Base-by-base conservation (phyloP, 2,797 vertebrate species). In the Rhinichthys osculus region DNA sequence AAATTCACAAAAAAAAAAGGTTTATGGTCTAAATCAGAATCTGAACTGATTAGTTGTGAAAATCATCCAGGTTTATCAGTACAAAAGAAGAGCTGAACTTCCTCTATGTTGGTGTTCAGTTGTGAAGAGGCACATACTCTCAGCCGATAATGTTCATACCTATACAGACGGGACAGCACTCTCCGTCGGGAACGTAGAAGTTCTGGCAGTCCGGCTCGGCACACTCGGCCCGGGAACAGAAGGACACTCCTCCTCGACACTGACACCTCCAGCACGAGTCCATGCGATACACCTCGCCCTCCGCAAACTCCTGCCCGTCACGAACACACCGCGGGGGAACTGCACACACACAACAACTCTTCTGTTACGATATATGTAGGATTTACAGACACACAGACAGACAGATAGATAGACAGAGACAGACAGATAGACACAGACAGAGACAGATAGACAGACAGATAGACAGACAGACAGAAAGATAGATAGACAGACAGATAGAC, bases 161-260 rank as follows among this genome's bases (percentile, higher is more conserved):
- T 93, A 94, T 93, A 90, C 96, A 96, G 88, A 96, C 93, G 0
- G 96, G 95, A 87, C 96, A 96, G 88, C 96, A 96, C 89, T 96
- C 96, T 62, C 95, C 95, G 82, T 96, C 95, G 2, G 96, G 96
- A 89, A 95, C 90, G 91, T 96, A 96, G 90, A 94, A 95, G 94
- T 94, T 96, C 78, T 96, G 93, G 85, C 96, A 96, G 89, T 95
- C 93, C 73, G 95, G 93, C 88, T 95, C 92, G 0, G 94, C 95
- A 17, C 96, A 96, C 86, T 96, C 96, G 0, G 94, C 94, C 90
- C 95, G 96, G 90, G 96, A 96, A 90, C 96, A 96, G 92, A 96
- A 96, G 38, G 95, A 96, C 91, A 96, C 95, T 42, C 96, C 96
- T 40, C 94, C 95, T 2, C 95, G 93, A 86, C 96, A 96, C 90